phyloP scores from a whole-genome alignment of 2,888 invertebrate genomes.

The Adelognathus sp. region DNA sequence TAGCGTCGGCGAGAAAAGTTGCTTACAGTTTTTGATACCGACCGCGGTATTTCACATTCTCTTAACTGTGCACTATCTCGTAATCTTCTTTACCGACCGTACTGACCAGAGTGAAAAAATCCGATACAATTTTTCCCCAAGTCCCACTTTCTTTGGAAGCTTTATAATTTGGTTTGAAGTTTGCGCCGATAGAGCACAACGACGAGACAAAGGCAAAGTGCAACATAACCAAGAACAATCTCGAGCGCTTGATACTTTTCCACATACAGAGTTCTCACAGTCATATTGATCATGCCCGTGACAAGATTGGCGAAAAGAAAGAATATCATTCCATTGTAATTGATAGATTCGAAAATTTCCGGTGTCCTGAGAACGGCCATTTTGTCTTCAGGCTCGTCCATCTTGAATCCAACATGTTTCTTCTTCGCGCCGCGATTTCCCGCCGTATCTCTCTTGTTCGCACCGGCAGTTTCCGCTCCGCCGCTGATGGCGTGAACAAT shows the following conservation, averaged over 20 bases:
- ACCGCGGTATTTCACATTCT: too few species aligned
- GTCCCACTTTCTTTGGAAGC: background rate
- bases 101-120: background rate
- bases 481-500: constrained; percentile 58
- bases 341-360: constrained; percentile 87
- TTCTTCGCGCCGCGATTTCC: constrained; percentile 28
- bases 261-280: constrained; percentile 85
- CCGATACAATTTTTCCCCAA: background rate
- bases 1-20: too few species aligned
- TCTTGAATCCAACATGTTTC: constrained; percentile 56
- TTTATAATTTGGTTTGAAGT: constrained; percentile 71
- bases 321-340: constrained; percentile 91
- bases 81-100: background rate
- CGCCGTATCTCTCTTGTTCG: background rate
- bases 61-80: too few species aligned
- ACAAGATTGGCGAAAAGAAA: constrained; percentile 92
- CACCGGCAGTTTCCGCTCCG: constrained; percentile 67
- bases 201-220: constrained; percentile 66
- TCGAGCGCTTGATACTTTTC: constrained; percentile 67
- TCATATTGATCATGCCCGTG: constrained; percentile 92
- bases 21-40: too few species aligned
- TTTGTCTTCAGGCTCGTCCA: constrained; percentile 46
- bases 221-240: constrained; percentile 73
- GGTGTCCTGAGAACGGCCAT: constrained; percentile 78
- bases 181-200: constrained; percentile 69